These are phyloP conservation scores for Neofelis nebulosa DNA, from an alignment of 2,113 vertebrate genomes.

Conservation along the genomic window DNA sequence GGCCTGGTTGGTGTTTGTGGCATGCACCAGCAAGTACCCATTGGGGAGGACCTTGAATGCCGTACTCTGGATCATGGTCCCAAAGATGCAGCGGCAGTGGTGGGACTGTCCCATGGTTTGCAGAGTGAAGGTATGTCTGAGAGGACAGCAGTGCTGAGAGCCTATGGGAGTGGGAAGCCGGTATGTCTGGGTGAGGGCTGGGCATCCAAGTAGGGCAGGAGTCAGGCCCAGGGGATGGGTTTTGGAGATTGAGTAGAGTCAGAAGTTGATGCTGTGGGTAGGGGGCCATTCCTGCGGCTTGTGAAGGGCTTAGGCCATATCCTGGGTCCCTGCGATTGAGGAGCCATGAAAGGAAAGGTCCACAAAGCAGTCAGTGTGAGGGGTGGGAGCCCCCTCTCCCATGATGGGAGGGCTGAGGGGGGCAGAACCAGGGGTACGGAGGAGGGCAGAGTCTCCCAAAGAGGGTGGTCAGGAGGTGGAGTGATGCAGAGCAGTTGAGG, in stretches of 20 bases:
- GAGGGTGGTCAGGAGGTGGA: background rate
- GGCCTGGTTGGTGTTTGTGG: background rate
- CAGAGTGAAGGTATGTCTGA: background rate
- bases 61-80: background rate
- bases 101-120: background rate
- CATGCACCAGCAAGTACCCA: background rate
- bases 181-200: background rate
- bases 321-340: background rate
- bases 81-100: background rate
- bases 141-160: background rate
- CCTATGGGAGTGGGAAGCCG: background rate
- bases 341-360: background rate
- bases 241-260: background rate
- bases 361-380: background rate
- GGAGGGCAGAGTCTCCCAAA: background rate
- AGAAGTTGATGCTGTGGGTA: background rate
- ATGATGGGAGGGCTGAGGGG: too few relatives aligned
- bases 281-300: background rate
- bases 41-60: background rate
- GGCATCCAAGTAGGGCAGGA: background rate
- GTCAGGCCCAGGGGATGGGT: background rate
- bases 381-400: background rate
- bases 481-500: background rate
- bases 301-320: background rate
- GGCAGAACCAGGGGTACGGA: background rate